Conservation (phyloP, 2,888 invertebrate species). For the Limnephilus lunatus region DNA sequence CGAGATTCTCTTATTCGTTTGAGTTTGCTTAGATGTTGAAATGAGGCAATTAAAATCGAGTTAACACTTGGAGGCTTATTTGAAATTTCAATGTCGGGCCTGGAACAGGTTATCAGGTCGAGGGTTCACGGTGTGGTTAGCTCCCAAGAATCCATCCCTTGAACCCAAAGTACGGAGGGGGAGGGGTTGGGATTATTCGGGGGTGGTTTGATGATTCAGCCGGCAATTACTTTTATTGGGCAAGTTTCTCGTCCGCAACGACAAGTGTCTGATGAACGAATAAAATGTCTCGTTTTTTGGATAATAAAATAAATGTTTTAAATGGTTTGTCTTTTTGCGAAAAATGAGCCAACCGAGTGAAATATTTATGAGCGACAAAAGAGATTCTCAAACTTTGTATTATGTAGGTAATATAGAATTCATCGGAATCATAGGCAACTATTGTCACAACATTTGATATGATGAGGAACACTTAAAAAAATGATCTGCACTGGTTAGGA, state of each 20-base stretch:
- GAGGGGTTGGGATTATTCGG: neutral
- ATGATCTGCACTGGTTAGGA: too few relatives aligned
- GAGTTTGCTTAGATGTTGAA: constrained; percentile 47
- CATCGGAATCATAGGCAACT: neutral
- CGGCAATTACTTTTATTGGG: constrained; percentile 50
- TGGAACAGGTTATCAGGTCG: constrained; percentile 55
- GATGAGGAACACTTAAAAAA: too few relatives aligned
- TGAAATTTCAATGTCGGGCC: constrained; percentile 61
- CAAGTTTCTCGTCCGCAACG: constrained; percentile 26
- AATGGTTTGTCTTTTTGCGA: neutral
- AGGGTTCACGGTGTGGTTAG: constrained; percentile 33
- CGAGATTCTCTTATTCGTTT: constrained; percentile 47
- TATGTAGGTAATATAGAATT: too few relatives aligned
- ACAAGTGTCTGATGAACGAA: neutral
- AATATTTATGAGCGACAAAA: neutral
- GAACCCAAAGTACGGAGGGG: neutral
- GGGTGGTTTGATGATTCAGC: constrained; percentile 24
- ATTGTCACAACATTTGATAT: neutral
- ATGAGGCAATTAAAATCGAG: constrained; percentile 60
- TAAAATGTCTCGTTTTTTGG: neutral
- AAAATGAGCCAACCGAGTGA: neutral
- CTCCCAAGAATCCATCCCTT: constrained; percentile 28
- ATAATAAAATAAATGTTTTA: neutral
- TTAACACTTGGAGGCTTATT: constrained; percentile 57
- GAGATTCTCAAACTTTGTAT: neutral